A percentile compares a stretch with the other conserved stretches of the same genome.
phyloP scores from a whole-genome alignment of 2,888 invertebrate species.

The Diaphora mendica region DNA sequence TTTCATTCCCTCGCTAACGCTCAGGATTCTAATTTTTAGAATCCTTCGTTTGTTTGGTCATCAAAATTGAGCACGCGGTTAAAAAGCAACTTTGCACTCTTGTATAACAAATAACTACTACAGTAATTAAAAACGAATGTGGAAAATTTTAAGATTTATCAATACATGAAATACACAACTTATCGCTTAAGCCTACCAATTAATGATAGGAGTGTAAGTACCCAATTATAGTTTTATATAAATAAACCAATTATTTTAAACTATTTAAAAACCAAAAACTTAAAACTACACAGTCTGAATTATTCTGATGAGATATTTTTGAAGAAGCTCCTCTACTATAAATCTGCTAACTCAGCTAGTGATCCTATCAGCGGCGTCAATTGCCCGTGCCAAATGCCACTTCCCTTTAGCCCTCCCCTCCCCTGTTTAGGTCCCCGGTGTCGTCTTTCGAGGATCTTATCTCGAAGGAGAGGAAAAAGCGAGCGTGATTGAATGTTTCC shows the following conservation, averaged over 20 bases:
- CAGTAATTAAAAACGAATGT: no score
- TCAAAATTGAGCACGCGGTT: no score
- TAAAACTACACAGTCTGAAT: not conserved
- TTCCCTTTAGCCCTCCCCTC: constrained; percentile 61
- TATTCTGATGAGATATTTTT: not conserved
- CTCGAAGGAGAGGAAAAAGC: constrained; percentile 66
- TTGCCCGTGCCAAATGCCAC: constrained; percentile 87
- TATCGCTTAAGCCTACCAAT: no score
- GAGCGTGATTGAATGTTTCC: constrained; percentile 82
- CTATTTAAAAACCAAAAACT: not conserved
- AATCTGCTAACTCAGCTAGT: constrained; percentile 82
- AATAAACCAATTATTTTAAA: not conserved
- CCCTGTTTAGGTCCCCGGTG: constrained; percentile 44
- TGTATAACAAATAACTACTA: no score
- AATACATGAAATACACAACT: no score
- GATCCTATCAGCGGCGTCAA: constrained; percentile 87
- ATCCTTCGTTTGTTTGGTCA: no score
- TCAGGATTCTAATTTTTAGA: no score
- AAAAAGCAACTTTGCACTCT: no score
- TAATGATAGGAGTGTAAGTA: no score
- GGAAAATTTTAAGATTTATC: no score
- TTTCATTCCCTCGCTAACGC: no score
- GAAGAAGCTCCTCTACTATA: constrained; percentile 60
- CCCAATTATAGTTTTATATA: no score
- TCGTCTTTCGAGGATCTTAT: constrained; percentile 68